Percentiles rank a stretch among this genome's conserved stretches.
Conservation (phyloP, 2,888 invertebrate genomes). For the Lithophane socia region DNA sequence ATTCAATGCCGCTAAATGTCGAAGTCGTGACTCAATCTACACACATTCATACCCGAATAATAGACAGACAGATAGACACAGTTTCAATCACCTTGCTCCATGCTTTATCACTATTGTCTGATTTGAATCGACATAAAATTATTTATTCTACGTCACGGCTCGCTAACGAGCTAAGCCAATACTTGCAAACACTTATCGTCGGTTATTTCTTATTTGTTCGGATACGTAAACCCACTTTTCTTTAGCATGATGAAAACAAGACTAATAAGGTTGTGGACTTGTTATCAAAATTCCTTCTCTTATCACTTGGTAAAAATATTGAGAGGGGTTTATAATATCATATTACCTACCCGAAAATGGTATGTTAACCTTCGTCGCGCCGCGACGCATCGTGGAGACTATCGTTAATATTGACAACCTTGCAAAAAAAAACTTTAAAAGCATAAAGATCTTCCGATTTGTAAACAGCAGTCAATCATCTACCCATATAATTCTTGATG, state of each 20-base stretch:
- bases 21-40: conserved; percentile 72
- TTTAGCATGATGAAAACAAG: conserved; percentile 30
- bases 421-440: not conserved
- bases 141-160: conserved; percentile 59
- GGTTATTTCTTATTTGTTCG: conserved; percentile 42
- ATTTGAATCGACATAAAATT: conserved; percentile 43
- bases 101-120: conserved; percentile 61
- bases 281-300: no score
- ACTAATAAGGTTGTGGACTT: not conserved
- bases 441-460: not conserved
- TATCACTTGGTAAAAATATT: not conserved
- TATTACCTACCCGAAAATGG: not conserved
- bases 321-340: no score
- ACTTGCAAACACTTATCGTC: conserved; percentile 40
- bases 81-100: conserved; percentile 60
- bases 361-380: not conserved
- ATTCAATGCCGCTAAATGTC: conserved; percentile 68
- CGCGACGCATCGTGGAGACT: not conserved
- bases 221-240: conserved; percentile 38
- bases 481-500: conserved; percentile 12
- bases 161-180: conserved; percentile 48
- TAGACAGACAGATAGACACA: conserved; percentile 29
- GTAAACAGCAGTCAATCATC: conserved; percentile 2
- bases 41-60: conserved; percentile 45
- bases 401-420: not conserved